Percentiles rank a stretch among this genome's conserved stretches.
These are phyloP conservation scores for Antechinus flavipes DNA, from an alignment of 2,113 vertebrate species.

Conservation along the genomic window DNA sequence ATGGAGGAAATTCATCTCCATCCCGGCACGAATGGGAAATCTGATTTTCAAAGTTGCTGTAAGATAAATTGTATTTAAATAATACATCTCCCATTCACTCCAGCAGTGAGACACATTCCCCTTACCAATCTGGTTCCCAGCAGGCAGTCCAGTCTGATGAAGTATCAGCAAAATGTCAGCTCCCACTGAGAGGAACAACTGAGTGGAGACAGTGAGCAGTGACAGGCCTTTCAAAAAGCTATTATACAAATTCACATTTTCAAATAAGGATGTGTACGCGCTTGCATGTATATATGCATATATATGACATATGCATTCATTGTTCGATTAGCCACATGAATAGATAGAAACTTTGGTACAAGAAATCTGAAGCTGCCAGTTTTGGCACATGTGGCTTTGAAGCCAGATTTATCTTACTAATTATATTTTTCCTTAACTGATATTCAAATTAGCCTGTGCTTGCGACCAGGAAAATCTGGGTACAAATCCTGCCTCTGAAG, in stretches of 20 bases:
- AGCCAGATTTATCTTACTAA: background rate
- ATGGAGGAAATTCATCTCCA: conserved; percentile 4
- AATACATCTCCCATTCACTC: conserved; percentile 80
- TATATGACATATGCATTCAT: conserved; percentile 20
- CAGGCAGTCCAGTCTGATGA: conserved; percentile 84
- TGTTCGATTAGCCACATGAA: background rate
- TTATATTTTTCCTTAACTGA: background rate
- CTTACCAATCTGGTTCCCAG: conserved; percentile 85
- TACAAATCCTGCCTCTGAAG: background rate
- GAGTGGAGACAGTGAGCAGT: conserved; percentile 77
- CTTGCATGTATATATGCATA: conserved; percentile 34
- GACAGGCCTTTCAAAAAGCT: conserved; percentile 81
- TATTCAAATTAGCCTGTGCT: background rate
- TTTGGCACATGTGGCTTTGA: background rate
- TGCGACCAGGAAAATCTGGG: background rate
- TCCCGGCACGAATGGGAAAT: conserved; percentile 49
- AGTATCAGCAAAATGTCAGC: conserved; percentile 86
- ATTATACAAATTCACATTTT: conserved; percentile 74
- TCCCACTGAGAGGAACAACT: conserved; percentile 81
- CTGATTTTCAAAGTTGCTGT: conserved; percentile 71
- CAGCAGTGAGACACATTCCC: conserved; percentile 80
- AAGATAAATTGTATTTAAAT: conserved; percentile 79
- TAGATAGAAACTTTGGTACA: background rate
- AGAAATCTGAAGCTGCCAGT: background rate
- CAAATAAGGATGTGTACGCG: conserved; percentile 59